Evolutionary conservation across 2,797 vertebrate genomes (phyloP).

Genomic region (Coluber constrictor): DNA sequence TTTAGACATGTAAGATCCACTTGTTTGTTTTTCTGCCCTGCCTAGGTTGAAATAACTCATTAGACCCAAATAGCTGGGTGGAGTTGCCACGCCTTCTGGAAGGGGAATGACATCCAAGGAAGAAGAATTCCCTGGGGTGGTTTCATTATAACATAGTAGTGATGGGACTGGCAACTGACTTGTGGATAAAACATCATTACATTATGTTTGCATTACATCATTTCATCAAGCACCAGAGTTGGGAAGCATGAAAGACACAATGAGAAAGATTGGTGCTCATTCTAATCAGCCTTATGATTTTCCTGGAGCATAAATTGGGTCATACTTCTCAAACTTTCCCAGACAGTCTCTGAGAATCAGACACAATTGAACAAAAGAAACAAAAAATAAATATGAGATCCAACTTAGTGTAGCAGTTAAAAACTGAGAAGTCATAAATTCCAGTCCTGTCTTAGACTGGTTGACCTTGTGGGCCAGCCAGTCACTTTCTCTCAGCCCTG

Average conservation of each 20-base stretch:
- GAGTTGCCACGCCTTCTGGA: background rate
- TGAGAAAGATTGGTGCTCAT: background rate
- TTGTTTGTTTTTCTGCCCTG: background rate
- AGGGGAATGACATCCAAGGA: background rate
- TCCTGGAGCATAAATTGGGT: too few relatives aligned
- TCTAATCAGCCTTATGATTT: background rate
- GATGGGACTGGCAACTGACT: background rate
- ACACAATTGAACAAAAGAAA: background rate
- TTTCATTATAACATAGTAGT: background rate
- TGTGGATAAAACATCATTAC: background rate
- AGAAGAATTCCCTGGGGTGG: conserved; percentile 3
- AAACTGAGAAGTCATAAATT: background rate
- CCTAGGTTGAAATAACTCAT: background rate
- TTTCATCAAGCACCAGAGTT: background rate
- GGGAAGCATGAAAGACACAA: background rate
- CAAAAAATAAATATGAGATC: background rate
- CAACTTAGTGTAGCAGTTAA: background rate
- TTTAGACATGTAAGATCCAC: background rate
- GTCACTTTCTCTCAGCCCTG: too few relatives aligned
- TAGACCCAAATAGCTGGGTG: background rate
- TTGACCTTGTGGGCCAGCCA: too few relatives aligned
- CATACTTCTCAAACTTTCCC: background rate
- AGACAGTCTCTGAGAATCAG: background rate
- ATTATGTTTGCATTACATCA: too few relatives aligned
- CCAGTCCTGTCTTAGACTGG: background rate